Conservation (phyloP, 2,888 invertebrate species). For the Pasiphila rectangulata region DNA sequence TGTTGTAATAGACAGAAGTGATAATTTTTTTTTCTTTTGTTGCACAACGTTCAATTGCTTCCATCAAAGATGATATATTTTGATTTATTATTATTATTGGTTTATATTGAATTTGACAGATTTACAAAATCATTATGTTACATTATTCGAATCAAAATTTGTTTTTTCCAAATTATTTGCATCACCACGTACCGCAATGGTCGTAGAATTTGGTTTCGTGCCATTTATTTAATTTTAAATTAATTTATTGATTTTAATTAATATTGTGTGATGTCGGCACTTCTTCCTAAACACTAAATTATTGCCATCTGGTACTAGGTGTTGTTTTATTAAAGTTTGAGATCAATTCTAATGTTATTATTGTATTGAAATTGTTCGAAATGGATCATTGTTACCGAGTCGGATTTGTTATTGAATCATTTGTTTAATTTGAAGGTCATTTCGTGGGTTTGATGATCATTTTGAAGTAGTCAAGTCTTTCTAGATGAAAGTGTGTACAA, state of each 20-base stretch:
- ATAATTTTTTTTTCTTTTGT: constrained; percentile 48
- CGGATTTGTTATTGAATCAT: constrained; percentile 43
- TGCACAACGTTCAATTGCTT: constrained; percentile 69
- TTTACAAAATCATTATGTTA: constrained; percentile 40
- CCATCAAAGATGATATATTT: constrained; percentile 72
- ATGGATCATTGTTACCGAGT: constrained; percentile 61
- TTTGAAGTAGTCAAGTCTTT: constrained; percentile 66
- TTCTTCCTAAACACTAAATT: constrained; percentile 65
- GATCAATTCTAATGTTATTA: constrained; percentile 55
- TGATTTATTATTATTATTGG: constrained; percentile 52
- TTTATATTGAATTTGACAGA: constrained; percentile 63
- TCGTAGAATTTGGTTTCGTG: constrained; percentile 72
- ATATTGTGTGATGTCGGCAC: constrained; percentile 53
- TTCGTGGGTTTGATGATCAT: constrained; percentile 39
- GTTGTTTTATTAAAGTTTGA: constrained; percentile 58
- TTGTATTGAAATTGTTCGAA: constrained; percentile 48
- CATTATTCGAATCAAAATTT: constrained; percentile 56
- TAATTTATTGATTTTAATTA: constrained; percentile 61
- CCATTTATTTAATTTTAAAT: constrained; percentile 77
- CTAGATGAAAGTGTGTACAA: constrained; percentile 70
- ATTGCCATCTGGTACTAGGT: constrained; percentile 73
- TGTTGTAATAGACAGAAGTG: constrained; percentile 66
- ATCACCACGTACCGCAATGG: constrained; percentile 70
- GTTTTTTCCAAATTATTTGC: constrained; percentile 43
- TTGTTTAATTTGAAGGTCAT: constrained; percentile 42